Percentiles rank a stretch among this genome's conserved stretches.
These are phyloP conservation scores for Lasioglossum pauxillum DNA, from an alignment of 2,888 invertebrate genomes.

Conservation along the genomic window DNA sequence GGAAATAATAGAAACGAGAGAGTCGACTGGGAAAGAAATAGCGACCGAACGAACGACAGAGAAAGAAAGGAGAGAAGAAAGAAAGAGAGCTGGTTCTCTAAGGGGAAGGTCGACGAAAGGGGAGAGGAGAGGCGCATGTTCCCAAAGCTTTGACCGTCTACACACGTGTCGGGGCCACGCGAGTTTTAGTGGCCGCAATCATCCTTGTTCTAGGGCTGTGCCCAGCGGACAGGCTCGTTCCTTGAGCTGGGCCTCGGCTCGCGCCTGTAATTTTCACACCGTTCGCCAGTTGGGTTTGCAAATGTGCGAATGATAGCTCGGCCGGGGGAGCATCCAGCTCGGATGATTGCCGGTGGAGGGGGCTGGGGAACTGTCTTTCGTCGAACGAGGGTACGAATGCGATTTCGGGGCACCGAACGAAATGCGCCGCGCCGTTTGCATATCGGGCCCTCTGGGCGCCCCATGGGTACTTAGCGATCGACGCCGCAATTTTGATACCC, in stretches of 20 bases:
- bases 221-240: constrained; percentile 66
- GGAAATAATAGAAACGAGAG: background rate
- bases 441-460: constrained; percentile 52
- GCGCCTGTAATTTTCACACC: constrained; percentile 82
- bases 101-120: background rate
- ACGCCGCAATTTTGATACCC: constrained; percentile 66
- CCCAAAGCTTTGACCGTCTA: constrained; percentile 18
- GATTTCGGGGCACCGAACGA: constrained; percentile 38
- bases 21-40: background rate
- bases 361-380: constrained; percentile 61
- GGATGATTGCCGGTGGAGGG: constrained; percentile 18
- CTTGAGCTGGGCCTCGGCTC: constrained; percentile 37
- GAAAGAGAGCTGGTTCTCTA: background rate
- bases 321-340: constrained; percentile 15
- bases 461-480: constrained; percentile 59
- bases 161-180: constrained; percentile 49
- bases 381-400: constrained; percentile 54
- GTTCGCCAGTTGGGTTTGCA: constrained; percentile 79
- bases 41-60: background rate
- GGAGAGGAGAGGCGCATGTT: background rate
- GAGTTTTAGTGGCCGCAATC: constrained; percentile 75
- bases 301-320: constrained; percentile 81
- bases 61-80: background rate
- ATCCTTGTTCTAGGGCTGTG: constrained; percentile 66
- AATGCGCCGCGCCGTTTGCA: constrained; percentile 49